These are phyloP conservation scores for Emberiza fucata DNA, from an alignment of 2,113 vertebrate species.

Conservation along the genomic window DNA sequence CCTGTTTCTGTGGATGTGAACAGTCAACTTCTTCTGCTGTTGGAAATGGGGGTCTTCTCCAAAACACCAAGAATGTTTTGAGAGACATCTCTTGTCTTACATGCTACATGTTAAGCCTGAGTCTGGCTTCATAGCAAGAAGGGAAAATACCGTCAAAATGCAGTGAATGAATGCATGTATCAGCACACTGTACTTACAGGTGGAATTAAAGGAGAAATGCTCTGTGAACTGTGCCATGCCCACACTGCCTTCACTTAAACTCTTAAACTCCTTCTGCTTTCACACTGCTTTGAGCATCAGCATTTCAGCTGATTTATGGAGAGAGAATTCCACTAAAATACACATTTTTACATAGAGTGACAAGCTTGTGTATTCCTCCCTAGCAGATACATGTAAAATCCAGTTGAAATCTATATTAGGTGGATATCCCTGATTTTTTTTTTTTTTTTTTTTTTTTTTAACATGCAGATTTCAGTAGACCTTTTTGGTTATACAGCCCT, in stretches of 20 bases:
- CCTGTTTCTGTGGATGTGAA: neutral
- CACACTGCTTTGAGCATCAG: neutral
- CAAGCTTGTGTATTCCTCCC: neutral
- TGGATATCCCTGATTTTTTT: neutral
- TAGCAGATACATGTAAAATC: neutral
- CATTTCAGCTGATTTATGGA: neutral
- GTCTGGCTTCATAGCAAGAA: neutral
- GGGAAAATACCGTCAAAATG: neutral
- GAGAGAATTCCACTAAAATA: neutral
- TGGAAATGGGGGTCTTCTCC: neutral
- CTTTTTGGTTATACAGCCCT: neutral
- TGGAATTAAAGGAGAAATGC: conserved; percentile 25
- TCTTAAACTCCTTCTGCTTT: neutral
- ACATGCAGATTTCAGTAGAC: neutral
- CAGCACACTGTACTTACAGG: neutral
- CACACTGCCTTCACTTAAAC: neutral
- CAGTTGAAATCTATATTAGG: neutral
- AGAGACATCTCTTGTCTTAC: neutral
- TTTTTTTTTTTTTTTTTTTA: neutral
- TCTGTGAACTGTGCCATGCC: neutral
- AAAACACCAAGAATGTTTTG: neutral
- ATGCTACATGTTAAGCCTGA: neutral
- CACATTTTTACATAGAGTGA: neutral
- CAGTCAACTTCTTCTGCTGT: neutral
- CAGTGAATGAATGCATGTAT: neutral